Percentiles rank a stretch among this genome's conserved stretches.
phyloP scores from a whole-genome alignment of 2,888 invertebrate genomes.

The Idaea biselata region DNA sequence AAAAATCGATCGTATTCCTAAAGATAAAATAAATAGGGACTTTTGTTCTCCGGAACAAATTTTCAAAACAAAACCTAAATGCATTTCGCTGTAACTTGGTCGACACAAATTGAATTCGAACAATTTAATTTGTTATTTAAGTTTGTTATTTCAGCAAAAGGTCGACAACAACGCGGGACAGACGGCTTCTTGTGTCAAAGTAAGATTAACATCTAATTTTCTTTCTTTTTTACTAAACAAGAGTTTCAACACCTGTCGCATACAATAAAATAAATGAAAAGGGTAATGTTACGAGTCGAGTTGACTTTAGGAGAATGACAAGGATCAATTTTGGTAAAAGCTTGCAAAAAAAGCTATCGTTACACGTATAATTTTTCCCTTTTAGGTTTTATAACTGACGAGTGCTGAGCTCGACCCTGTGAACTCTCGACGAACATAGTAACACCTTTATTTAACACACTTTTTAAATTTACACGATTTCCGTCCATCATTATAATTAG shows the following conservation, averaged over 20 bases:
- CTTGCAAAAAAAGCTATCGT: not conserved
- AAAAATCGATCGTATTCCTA: not conserved
- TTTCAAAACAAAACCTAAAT: constrained; percentile 12
- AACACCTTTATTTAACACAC: too few relatives aligned
- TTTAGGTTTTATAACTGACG: not conserved
- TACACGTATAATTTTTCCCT: not conserved
- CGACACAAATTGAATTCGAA: constrained; percentile 15
- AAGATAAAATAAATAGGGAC: not conserved
- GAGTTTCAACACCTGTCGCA: not conserved
- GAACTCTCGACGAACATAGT: too few relatives aligned
- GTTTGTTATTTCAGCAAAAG: not conserved
- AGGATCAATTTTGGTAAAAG: not conserved
- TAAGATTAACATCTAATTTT: constrained; percentile 1
- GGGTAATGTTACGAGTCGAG: not conserved
- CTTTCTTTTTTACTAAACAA: not conserved
- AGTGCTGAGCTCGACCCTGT: not conserved
- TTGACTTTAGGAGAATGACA: not conserved
- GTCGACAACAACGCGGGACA: not conserved
- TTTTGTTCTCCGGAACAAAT: not conserved
- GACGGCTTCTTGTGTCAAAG: not conserved
- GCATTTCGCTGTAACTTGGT: constrained; percentile 10
- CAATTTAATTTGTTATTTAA: constrained; percentile 2
- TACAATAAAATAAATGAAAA: constrained; percentile 1
- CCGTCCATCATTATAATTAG: too few relatives aligned
- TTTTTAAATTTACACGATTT: too few relatives aligned